Conservation (phyloP, 2,888 invertebrate genomes). For the Strigamia transsilvanica region DNA sequence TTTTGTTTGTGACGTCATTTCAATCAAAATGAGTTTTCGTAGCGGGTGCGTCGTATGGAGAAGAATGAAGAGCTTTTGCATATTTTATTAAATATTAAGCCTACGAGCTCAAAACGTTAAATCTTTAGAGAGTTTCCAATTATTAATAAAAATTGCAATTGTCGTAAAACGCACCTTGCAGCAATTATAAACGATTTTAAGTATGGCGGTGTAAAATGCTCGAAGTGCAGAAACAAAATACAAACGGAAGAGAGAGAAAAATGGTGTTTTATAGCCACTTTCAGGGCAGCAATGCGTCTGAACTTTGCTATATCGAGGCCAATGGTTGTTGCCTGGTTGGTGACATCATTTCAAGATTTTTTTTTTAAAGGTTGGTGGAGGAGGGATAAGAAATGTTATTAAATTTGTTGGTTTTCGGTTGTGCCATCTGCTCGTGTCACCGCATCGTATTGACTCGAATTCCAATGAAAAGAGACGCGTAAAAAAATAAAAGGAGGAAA, state of each 20-base stretch:
- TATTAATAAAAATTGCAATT: conserved; percentile 41
- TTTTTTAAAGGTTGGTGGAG: conserved; percentile 6
- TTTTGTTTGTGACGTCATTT: conserved; percentile 28
- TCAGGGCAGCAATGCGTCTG: background rate
- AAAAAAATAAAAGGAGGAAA: background rate
- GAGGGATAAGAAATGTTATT: conserved; percentile 41
- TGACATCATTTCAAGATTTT: conserved; percentile 28
- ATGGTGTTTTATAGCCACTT: background rate
- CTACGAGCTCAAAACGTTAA: background rate
- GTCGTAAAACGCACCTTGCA: conserved; percentile 39
- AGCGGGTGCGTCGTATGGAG: background rate
- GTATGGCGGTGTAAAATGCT: background rate
- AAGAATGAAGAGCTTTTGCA: conserved; percentile 2
- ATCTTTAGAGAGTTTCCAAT: conserved; percentile 10
- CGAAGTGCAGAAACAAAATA: background rate
- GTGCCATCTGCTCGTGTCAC: conserved; percentile 48
- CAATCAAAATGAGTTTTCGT: conserved; percentile 38
- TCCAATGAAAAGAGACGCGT: background rate
- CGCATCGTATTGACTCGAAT: conserved; percentile 36
- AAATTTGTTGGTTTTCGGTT: conserved; percentile 46
- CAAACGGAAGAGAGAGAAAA: background rate
- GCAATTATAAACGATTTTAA: conserved; percentile 12
- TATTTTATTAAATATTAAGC: conserved; percentile 37
- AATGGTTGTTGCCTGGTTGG: background rate
- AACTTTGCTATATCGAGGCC: conserved; percentile 15